These are phyloP conservation scores for Sarcophaga subvicina DNA, from an alignment of 2,888 invertebrate species.

Conservation along the genomic window DNA sequence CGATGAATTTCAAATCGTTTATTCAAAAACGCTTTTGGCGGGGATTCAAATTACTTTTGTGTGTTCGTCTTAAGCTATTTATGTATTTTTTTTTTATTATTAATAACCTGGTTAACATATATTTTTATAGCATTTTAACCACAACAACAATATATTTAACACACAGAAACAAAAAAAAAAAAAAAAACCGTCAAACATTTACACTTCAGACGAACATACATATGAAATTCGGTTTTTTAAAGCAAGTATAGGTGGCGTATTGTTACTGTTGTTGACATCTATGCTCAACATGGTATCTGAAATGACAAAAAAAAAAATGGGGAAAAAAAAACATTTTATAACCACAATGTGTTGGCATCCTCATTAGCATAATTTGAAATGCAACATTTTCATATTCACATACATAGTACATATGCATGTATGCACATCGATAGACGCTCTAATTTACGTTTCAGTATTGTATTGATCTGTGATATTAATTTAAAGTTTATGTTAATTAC, in stretches of 20 bases:
- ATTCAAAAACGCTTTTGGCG: constrained; percentile 26
- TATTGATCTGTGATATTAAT: constrained; percentile 43
- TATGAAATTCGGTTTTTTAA: constrained; percentile 4
- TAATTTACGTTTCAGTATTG: background rate
- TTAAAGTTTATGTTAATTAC: constrained; percentile 51
- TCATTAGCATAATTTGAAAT: constrained; percentile 63
- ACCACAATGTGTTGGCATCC: constrained; percentile 53
- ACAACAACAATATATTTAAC: constrained; percentile 48
- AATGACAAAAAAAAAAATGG: constrained; percentile 3
- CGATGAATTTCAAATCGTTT: constrained; percentile 22
- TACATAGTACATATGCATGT: background rate
- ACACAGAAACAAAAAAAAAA: background rate
- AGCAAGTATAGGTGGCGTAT: constrained; percentile 32
- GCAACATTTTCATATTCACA: constrained; percentile 45
- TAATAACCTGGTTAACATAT: constrained; percentile 57
- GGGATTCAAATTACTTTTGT: constrained; percentile 41
- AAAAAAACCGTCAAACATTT: background rate
- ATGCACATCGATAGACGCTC: background rate
- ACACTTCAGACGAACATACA: background rate
- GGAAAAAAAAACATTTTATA: constrained; percentile 20
- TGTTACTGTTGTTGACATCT: constrained; percentile 51
- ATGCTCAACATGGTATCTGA: constrained; percentile 19
- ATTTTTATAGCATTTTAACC: constrained; percentile 56
- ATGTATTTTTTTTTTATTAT: background rate
- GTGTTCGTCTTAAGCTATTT: constrained; percentile 37